phyloP scores from a whole-genome alignment of 2,797 vertebrate species.

The Xenentodon cancila region DNA sequence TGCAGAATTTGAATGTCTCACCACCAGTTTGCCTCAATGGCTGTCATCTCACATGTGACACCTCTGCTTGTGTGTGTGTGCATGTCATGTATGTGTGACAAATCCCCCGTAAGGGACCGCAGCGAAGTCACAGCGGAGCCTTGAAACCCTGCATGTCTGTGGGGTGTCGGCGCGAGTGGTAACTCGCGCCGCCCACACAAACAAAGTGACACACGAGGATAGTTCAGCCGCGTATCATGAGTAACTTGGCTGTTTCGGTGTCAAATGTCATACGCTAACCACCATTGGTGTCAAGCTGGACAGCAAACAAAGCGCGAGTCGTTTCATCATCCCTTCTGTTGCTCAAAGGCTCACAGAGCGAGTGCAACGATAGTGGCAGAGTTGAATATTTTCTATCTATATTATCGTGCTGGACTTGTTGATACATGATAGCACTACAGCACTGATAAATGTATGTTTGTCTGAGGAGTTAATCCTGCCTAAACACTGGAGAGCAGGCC shows the following conservation, averaged over 20 bases:
- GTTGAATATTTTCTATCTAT: slow-evolving; percentile 35
- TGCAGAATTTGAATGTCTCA: slow-evolving; percentile 39
- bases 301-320: slow-evolving; percentile 41
- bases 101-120: slow-evolving; percentile 39
- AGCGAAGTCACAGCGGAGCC: slow-evolving; percentile 40
- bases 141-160: slow-evolving; percentile 13
- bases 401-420: slow-evolving; percentile 48
- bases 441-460: slow-evolving; percentile 43
- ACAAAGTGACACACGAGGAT: slow-evolving; percentile 43
- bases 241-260: slow-evolving; percentile 18
- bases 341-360: slow-evolving; percentile 4
- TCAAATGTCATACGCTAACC: slow-evolving; percentile 15
- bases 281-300: slow-evolving; percentile 10
- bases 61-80: slow-evolving; percentile 8
- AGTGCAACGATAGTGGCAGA: neutral
- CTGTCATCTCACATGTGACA: slow-evolving; percentile 46
- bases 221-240: slow-evolving; percentile 18
- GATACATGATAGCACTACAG: slow-evolving; percentile 51
- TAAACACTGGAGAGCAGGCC: slow-evolving; percentile 69
- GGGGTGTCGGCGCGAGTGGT: slow-evolving; percentile 25
- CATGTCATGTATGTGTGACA: slow-evolving; percentile 41
- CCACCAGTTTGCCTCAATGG: slow-evolving; percentile 29
- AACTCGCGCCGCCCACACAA: slow-evolving; percentile 38
- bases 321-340: slow-evolving; percentile 20
- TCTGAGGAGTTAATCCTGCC: slow-evolving; percentile 67